These are phyloP conservation scores for Melanotaenia nigrans DNA, from an alignment of 2,797 vertebrate species.

Conservation along the genomic window DNA sequence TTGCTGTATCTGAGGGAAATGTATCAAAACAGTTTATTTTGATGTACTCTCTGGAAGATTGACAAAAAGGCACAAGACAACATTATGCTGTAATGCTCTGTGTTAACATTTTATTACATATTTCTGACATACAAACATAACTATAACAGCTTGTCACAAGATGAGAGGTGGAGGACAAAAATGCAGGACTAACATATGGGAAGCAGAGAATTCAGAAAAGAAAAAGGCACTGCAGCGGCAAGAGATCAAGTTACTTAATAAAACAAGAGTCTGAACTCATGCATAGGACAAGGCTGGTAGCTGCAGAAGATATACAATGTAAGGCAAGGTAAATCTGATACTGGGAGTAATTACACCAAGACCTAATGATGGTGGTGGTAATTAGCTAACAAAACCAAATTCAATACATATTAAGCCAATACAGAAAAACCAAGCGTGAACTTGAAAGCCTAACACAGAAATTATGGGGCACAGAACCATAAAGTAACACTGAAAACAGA, in stretches of 20 bases:
- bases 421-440: not conserved
- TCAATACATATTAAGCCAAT: not conserved
- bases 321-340: not conserved
- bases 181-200: not conserved
- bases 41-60: not conserved
- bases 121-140: not conserved
- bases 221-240: not conserved
- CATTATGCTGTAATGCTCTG: not conserved
- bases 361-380: not conserved
- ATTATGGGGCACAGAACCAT: not conserved
- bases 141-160: not conserved
- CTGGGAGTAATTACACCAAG: not conserved
- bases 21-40: not conserved
- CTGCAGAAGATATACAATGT: not conserved
- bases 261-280: not conserved
- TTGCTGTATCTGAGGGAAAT: not conserved
- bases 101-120: not conserved
- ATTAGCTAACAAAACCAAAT: too few species aligned
- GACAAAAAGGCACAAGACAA: not conserved
- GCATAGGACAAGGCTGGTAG: not conserved
- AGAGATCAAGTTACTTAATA: not conserved
- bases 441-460: not conserved
- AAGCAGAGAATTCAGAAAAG: not conserved
- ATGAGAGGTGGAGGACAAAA: not conserved
- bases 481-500: not conserved